Evolutionary conservation across 2,797 vertebrate species (phyloP).

Genomic region (Xyrichtys novacula): DNA sequence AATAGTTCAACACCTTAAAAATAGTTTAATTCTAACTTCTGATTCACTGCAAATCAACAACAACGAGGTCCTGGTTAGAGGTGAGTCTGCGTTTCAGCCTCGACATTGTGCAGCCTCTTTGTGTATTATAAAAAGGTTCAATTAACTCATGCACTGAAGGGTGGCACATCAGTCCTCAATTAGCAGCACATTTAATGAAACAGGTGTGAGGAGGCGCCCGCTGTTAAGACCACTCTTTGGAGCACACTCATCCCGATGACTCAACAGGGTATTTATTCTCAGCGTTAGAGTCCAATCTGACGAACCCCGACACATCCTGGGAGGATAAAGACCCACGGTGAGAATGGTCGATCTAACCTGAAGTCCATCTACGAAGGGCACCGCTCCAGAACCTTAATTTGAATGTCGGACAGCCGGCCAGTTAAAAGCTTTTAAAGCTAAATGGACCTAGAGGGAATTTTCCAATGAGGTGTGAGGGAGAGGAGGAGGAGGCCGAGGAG

Average conservation of each 20-base stretch:
- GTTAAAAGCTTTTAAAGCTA: constrained; percentile 70
- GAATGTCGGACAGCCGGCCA: constrained; percentile 49
- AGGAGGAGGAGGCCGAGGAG: constrained; percentile 37
- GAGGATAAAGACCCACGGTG: constrained; percentile 35
- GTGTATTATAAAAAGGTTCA: constrained; percentile 46
- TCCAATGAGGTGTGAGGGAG: constrained; percentile 65
- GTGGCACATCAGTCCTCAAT: constrained; percentile 48
- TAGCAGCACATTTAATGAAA: constrained; percentile 56
- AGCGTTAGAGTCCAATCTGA: constrained; percentile 43
- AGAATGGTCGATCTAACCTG: constrained; percentile 25
- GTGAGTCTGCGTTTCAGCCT: constrained; percentile 24
- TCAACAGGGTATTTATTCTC: constrained; percentile 48
- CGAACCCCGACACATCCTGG: constrained; percentile 37
- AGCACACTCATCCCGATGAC: constrained; percentile 38
- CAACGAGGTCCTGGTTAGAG: neutral
- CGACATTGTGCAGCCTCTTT: constrained; percentile 8
- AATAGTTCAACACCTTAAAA: neutral
- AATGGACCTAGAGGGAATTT: constrained; percentile 71
- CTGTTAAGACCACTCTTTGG: constrained; percentile 40
- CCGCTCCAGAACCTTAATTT: constrained; percentile 72
- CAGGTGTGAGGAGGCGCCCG: constrained; percentile 56
- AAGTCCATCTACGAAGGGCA: constrained; percentile 69
- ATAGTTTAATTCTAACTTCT: neutral
- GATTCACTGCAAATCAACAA: constrained; percentile 12
- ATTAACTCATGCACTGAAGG: constrained; percentile 47